phyloP scores from a whole-genome alignment of 2,797 vertebrate species.

The Acanthis flammea region DNA sequence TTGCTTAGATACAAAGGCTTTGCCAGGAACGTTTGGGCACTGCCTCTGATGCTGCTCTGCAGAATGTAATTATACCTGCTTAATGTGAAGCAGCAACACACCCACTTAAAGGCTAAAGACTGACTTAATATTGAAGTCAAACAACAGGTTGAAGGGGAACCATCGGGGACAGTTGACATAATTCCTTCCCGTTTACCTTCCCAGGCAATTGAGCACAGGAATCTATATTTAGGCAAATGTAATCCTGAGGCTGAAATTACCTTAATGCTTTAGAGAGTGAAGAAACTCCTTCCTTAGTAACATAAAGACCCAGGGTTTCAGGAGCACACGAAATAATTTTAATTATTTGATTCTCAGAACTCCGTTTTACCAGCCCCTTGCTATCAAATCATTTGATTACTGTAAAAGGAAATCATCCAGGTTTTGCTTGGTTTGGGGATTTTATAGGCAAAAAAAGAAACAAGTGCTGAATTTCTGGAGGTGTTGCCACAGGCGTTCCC shows the following conservation, averaged over 20 bases:
- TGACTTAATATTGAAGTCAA: slow-evolving; percentile 28
- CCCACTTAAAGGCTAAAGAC: slow-evolving; percentile 37
- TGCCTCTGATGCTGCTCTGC: slow-evolving; percentile 28
- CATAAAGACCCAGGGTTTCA: background rate
- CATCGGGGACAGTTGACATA: slow-evolving; percentile 26
- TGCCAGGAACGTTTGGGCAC: slow-evolving; percentile 22
- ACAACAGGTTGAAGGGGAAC: slow-evolving; percentile 54
- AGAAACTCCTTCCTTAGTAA: slow-evolving; percentile 33
- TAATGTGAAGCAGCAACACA: background rate
- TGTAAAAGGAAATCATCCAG: background rate
- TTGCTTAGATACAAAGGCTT: slow-evolving; percentile 46
- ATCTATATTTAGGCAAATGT: slow-evolving; percentile 60
- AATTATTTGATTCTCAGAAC: background rate
- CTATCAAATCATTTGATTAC: background rate
- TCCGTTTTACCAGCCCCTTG: background rate
- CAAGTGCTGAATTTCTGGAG: background rate
- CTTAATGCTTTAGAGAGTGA: background rate
- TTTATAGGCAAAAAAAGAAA: background rate
- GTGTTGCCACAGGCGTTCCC: slow-evolving; percentile 5
- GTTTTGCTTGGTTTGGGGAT: background rate
- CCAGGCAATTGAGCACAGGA: background rate
- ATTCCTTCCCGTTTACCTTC: slow-evolving; percentile 26
- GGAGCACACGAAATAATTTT: background rate
- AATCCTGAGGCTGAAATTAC: slow-evolving; percentile 41
- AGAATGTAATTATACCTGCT: slow-evolving; percentile 31